phyloP scores from a whole-genome alignment of 2,797 vertebrate genomes.

The Heterohyrax brucei region DNA sequence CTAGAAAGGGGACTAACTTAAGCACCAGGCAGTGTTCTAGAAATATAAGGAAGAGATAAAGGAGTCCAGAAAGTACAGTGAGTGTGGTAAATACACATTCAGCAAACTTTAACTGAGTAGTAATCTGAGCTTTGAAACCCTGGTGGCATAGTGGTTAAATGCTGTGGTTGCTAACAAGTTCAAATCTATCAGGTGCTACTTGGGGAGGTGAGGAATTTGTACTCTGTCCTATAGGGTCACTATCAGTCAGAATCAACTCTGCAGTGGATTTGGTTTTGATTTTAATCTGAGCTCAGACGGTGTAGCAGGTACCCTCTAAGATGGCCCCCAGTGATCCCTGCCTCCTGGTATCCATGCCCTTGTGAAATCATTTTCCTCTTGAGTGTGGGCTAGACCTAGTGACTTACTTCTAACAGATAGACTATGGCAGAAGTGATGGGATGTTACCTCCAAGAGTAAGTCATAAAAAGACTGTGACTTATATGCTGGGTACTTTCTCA shows the following conservation, averaged over 20 bases:
- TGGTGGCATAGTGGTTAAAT: too few relatives aligned
- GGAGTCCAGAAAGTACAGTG: conserved; percentile 8
- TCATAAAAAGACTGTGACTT: conserved; percentile 50
- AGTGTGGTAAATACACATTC: not conserved
- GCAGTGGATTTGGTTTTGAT: too few relatives aligned
- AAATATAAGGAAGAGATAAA: conserved; percentile 49
- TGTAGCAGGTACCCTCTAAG: conserved; percentile 5
- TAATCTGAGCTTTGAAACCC: not conserved
- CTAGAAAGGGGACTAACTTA: conserved; percentile 14
- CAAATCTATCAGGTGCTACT: too few relatives aligned
- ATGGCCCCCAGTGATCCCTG: not conserved
- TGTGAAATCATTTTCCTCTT: not conserved
- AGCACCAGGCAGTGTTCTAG: not conserved
- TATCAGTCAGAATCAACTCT: too few relatives aligned
- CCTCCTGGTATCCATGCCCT: not conserved
- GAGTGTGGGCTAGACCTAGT: not conserved
- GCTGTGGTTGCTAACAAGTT: too few relatives aligned
- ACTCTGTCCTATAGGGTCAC: too few relatives aligned
- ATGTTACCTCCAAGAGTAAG: conserved; percentile 38
- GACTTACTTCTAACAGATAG: conserved; percentile 52
- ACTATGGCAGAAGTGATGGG: conserved; percentile 12
- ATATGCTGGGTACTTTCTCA: conserved; percentile 28
- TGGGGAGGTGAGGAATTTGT: too few relatives aligned
- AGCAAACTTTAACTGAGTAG: not conserved
- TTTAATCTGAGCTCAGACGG: not conserved